Conservation (phyloP, 2,113 vertebrate genomes). For the Hemiscyllium ocellatum region DNA sequence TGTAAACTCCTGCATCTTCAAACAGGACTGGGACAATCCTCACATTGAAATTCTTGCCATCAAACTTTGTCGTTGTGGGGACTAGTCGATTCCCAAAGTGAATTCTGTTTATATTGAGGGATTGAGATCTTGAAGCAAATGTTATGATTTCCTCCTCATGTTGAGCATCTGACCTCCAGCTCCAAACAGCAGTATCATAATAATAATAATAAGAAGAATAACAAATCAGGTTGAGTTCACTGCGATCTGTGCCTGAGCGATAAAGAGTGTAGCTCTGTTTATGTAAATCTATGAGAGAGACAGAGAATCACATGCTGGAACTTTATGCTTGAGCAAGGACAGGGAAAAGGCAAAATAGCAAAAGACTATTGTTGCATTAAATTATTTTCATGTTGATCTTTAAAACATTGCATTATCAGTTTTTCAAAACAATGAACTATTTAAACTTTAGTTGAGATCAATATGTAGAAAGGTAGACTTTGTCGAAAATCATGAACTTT, state of each 20-base stretch:
- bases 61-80: background rate
- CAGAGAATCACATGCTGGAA: background rate
- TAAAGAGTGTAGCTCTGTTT: background rate
- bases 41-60: background rate
- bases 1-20: constrained; percentile 2
- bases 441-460: background rate
- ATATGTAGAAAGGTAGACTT: too few relatives aligned
- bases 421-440: too few relatives aligned
- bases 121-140: background rate
- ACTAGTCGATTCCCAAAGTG: background rate
- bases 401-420: background rate
- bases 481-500: too few relatives aligned
- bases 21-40: constrained; percentile 16
- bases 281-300: background rate
- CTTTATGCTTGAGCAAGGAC: background rate
- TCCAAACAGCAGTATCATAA: background rate
- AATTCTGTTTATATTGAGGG: background rate
- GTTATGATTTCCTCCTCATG: background rate
- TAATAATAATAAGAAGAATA: too few relatives aligned
- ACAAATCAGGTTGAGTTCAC: background rate
- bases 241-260: background rate
- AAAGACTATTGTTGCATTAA: background rate
- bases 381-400: background rate
- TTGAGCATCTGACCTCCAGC: background rate
- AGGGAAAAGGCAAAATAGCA: background rate